These are phyloP conservation scores for Gyps fulvus DNA, from an alignment of 2,113 vertebrate species.

Conservation along the genomic window DNA sequence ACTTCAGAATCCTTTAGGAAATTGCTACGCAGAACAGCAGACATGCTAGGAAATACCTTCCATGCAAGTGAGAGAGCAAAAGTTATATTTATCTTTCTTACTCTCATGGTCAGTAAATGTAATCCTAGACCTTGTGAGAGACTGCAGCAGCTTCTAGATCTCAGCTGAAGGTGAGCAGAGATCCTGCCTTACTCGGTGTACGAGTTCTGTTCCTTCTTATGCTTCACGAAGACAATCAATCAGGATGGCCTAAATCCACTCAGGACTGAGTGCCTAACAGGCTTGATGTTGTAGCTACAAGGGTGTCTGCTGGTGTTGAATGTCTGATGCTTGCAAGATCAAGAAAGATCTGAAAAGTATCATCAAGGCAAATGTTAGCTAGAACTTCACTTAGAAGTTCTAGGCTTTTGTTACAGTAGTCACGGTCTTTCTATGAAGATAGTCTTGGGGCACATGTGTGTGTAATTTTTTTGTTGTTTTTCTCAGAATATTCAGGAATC, in stretches of 20 bases:
- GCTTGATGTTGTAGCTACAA: background rate
- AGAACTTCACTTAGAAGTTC: background rate
- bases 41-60: fast-evolving
- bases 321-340: fast-evolving
- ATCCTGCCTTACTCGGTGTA: fast-evolving
- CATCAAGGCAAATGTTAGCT: background rate
- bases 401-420: background rate
- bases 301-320: background rate
- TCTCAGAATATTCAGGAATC: background rate
- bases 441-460: fast-evolving
- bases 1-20: background rate
- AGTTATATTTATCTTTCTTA: background rate
- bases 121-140: background rate
- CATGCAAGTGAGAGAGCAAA: background rate
- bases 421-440: background rate
- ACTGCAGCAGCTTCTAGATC: background rate
- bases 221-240: background rate
- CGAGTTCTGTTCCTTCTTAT: background rate
- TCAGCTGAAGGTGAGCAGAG: background rate
- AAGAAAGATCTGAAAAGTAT: background rate
- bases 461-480: background rate
- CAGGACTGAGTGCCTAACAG: background rate
- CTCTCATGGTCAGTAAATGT: background rate
- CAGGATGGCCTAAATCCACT: background rate
- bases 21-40: background rate